These are phyloP conservation scores for Lethocerus indicus DNA, from an alignment of 1,140 invertebrate genomes.

Conservation along the genomic window DNA sequence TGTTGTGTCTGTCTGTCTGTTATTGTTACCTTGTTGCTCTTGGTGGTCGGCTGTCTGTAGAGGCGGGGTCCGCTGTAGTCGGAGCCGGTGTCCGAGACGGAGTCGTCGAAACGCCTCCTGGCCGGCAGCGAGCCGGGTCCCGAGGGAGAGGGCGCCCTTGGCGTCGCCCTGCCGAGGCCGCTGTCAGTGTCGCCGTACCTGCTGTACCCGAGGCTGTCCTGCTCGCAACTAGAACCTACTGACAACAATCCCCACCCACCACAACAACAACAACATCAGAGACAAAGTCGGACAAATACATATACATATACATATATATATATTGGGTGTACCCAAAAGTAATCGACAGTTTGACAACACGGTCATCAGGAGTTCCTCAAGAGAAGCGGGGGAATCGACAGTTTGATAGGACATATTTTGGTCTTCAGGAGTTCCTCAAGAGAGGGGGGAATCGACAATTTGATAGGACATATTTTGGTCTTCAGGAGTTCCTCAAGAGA, in stretches of 20 bases:
- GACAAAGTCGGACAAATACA: neutral
- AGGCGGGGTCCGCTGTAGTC: conserved; percentile 35
- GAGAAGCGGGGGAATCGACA: neutral
- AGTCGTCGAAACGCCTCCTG: conserved; percentile 65
- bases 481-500: too few species aligned
- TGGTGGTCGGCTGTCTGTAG: conserved; percentile 90
- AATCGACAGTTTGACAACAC: neutral
- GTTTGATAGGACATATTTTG: neutral
- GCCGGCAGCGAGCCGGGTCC: conserved; percentile 64
- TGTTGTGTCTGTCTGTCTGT: too few species aligned
- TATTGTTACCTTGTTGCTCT: conserved; percentile 51
- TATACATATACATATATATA: neutral
- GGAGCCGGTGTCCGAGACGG: conserved; percentile 61
- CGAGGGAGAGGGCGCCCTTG: conserved; percentile 60
- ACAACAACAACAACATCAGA: neutral
- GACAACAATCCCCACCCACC: neutral
- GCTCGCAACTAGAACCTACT: conserved; percentile 31
- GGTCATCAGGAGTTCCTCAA: neutral
- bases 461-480: too few species aligned
- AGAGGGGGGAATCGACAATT: too few species aligned
- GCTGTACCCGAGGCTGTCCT: conserved; percentile 31
- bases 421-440: neutral
- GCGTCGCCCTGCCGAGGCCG: conserved; percentile 60
- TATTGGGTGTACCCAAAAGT: neutral
- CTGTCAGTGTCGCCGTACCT: conserved; percentile 50